Evolutionary conservation across 1,140 invertebrate species (phyloP).

Genomic region (Armadillidium nasatum): DNA sequence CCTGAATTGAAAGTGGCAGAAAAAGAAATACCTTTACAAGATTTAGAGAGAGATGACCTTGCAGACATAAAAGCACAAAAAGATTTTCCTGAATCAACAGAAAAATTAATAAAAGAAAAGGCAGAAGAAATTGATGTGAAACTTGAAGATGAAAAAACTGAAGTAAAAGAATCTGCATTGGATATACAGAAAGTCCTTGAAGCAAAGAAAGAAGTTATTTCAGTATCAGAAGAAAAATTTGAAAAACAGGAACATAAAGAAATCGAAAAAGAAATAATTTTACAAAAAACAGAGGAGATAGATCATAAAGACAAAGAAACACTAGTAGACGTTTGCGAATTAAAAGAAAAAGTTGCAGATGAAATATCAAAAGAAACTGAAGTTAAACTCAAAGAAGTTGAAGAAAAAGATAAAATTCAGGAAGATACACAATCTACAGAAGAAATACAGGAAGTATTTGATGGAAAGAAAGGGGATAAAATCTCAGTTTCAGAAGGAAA

Average conservation of each 20-base stretch:
- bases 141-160: not conserved
- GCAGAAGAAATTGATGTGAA: not conserved
- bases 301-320: not conserved
- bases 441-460: too few species aligned
- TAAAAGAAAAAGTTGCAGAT: not conserved
- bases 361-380: not conserved
- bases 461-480: not conserved
- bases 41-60: slow-evolving; percentile 31
- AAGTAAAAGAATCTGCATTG: too few species aligned
- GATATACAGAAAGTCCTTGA: too few species aligned
- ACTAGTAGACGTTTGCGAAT: not conserved
- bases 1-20: not conserved
- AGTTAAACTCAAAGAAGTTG: not conserved
- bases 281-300: not conserved
- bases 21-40: not conserved
- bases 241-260: slow-evolving; percentile 21
- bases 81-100: too few species aligned
- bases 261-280: not conserved
- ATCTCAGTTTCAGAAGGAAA: too few species aligned
- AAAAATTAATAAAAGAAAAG: too few species aligned
- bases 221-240: too few species aligned
- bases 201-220: not conserved
- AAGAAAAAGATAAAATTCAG: not conserved
- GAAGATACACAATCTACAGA: not conserved
- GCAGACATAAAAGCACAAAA: slow-evolving; percentile 35